These are phyloP conservation scores for Leptopilina boulardi DNA, from an alignment of 1,140 invertebrate species.

Conservation along the genomic window DNA sequence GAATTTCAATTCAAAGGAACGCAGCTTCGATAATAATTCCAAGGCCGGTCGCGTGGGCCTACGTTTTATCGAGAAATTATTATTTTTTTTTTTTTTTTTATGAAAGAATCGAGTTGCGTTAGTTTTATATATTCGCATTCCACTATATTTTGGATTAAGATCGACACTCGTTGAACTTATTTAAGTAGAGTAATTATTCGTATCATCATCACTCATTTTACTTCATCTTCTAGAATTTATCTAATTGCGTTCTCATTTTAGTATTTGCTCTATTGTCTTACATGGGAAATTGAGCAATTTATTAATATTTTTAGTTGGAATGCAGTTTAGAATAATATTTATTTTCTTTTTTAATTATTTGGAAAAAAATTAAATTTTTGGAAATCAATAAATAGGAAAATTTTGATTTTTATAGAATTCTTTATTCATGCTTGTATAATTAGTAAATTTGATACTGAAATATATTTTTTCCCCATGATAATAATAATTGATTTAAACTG, in stretches of 20 bases:
- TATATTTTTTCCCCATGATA: neutral
- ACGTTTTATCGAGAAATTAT: neutral
- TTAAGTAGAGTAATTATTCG: constrained; percentile 3
- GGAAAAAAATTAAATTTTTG: no score
- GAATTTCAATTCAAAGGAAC: constrained; percentile 4
- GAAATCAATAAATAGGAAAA: no score
- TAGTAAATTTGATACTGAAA: neutral
- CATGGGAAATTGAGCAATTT: neutral
- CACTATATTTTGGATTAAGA: neutral
- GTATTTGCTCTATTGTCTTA: neutral
- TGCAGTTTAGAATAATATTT: no score
- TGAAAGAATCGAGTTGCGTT: constrained; percentile 27
- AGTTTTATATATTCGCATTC: constrained; percentile 31
- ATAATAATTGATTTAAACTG: neutral
- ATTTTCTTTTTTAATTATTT: no score
- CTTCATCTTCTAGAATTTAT: constrained; percentile 2
- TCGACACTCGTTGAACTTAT: neutral
- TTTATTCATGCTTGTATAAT: neutral
- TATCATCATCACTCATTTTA: constrained; percentile 13
- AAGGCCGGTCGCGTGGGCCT: constrained; percentile 45
- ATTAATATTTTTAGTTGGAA: neutral
- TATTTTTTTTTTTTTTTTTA: neutral
- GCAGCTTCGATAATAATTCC: constrained; percentile 44
- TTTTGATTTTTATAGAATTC: no score
- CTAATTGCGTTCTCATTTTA: constrained; percentile 7